phyloP scores from a whole-genome alignment of 1,140 invertebrate species.

The Linepithema humile region DNA sequence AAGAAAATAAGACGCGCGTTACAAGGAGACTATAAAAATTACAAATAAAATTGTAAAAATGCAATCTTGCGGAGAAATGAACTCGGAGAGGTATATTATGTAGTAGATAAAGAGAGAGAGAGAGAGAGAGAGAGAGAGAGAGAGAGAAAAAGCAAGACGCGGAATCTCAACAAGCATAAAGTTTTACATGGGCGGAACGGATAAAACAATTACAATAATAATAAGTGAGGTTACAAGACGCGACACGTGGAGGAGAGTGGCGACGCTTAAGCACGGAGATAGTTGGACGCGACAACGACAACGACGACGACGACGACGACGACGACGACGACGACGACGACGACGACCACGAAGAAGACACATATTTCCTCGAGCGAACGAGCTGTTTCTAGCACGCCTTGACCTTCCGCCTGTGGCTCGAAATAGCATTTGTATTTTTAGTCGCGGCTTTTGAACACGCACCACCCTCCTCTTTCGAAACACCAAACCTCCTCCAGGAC shows the following conservation, averaged over 20 bases:
- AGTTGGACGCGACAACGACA: neutral
- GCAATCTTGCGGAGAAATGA: neutral
- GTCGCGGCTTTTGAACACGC: conserved; percentile 64
- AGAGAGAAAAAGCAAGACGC: neutral
- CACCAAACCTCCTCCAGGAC: conserved; percentile 28
- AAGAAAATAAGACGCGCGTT: neutral
- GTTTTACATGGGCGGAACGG: neutral
- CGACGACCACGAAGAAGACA: conserved; percentile 44
- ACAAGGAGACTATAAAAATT: neutral
- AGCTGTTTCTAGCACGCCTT: conserved; percentile 73
- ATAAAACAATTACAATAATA: conserved; percentile 25
- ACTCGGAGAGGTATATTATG: neutral
- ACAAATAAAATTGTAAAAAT: neutral
- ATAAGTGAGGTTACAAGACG: neutral
- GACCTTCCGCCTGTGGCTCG: conserved; percentile 74
- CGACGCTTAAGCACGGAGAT: neutral
- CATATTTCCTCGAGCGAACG: conserved; percentile 62
- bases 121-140: neutral
- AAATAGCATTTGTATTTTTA: conserved; percentile 79
- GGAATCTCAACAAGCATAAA: neutral
- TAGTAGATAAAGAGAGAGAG: neutral
- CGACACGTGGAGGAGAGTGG: neutral
- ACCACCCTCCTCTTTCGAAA: conserved; percentile 51
- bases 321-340: neutral
- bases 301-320: neutral